Evolutionary conservation across 2,888 invertebrate genomes (phyloP), one percentile per base, ranked within the genome.

Genomic region (Cerceris rybyensis): DNA sequence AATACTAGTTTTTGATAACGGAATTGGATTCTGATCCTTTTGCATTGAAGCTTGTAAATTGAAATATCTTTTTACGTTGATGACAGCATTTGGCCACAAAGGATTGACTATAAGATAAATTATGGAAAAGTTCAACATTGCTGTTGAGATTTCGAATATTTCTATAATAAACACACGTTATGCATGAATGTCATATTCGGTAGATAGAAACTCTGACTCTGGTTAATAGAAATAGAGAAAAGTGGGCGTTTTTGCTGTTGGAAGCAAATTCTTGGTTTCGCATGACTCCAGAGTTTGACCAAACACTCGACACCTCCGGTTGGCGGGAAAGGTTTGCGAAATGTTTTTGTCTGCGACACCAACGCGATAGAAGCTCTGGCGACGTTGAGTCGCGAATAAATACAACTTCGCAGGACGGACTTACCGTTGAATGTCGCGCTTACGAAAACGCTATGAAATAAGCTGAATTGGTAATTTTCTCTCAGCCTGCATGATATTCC

Each of bases 201-300:
- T 43, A 50, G 2, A 28, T 69, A 68, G 63, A 39, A 63, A 17
- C 11, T 28, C 46, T 13, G 41, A 67, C 4, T 28, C 16, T 7
- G 42, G 42, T 28, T 28, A 28, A 4, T 43, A 14, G 28, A 70
- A 43, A 42, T 16, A 63, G 41, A 43, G 50, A 2, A 11, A 6
- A 7, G 11, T 7, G 2, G 46, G 6, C 11, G 17, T n/a, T 59
- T 59, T 43, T 8, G 59, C 28, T 52, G 68, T 59, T 28, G 46
- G 8, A 55, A 63, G 49, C 55, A 17, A 64, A 50, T 64, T 77
- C 59, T 52, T n/a, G 64, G 60, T 71, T 57, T 71, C 54, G 4
- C 7, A 41, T 65, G 17, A 16, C 14, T 16, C n/a, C 8, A 57
- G 41, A 57, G 41, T 41, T 59, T 41, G n/a, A 13, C 13, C 66